A percentile compares a stretch with the other conserved stretches of the same genome.
Evolutionary conservation across 2,113 vertebrate genomes (phyloP).

Genomic region (Sander vitreus): DNA sequence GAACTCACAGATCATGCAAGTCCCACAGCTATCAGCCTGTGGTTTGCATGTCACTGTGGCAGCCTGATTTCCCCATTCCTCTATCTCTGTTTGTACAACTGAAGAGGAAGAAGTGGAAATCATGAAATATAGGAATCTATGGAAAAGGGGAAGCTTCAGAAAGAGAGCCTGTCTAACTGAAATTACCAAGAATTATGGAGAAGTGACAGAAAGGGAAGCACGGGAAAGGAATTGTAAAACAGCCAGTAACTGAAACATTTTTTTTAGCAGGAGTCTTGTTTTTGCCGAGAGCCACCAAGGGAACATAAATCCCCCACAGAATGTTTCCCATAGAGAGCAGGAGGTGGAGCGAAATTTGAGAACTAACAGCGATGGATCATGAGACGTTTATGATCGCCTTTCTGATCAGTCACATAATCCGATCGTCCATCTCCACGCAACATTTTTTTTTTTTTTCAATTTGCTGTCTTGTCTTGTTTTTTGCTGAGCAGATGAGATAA

Average conservation of each 20-base stretch:
- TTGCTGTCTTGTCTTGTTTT: conserved; percentile 1
- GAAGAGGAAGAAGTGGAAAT: conserved; percentile 95
- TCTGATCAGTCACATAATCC: conserved; percentile 9
- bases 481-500: conserved; percentile 41
- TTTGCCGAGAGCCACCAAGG: conserved; percentile 51
- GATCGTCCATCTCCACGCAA: not conserved
- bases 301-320: conserved; percentile 48
- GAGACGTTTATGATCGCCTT: not conserved
- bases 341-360: conserved; percentile 8
- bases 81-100: conserved; percentile 86
- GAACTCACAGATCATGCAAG: conserved; percentile 56
- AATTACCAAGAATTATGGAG: conserved; percentile 94
- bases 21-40: conserved; percentile 58
- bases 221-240: conserved; percentile 90
- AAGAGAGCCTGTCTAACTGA: conserved; percentile 89
- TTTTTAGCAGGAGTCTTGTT: conserved; percentile 39
- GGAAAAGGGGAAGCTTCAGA: conserved; percentile 94
- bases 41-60: conserved; percentile 86
- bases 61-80: conserved; percentile 88
- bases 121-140: conserved; percentile 96
- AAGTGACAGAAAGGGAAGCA: conserved; percentile 98
- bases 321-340: conserved; percentile 35
- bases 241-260: conserved; percentile 80
- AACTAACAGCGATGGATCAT: not conserved
- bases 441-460: not conserved